Percentiles rank a stretch among this genome's conserved stretches.
Conservation (phyloP, 2,113 vertebrate species). For the Loxodonta africana region DNA sequence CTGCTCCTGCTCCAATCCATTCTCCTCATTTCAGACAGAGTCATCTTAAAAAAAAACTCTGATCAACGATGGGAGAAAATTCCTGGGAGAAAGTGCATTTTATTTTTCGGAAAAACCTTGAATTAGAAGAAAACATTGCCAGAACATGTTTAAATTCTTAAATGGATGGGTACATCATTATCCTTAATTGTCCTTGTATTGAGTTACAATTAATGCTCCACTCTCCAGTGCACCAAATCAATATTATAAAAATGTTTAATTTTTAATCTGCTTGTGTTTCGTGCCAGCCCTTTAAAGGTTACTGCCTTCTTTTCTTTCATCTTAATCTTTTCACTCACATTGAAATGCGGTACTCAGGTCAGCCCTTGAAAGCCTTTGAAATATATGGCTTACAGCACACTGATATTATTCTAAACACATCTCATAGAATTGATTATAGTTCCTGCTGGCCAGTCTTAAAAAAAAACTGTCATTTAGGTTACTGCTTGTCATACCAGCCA, state of each 20-base stretch:
- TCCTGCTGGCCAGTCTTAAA: background rate
- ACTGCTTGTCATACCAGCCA: background rate
- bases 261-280: conserved; percentile 46
- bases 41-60: background rate
- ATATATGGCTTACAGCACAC: background rate
- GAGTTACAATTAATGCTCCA: conserved; percentile 49
- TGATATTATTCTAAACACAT: conserved; percentile 32
- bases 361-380: background rate
- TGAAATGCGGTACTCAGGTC: conserved; percentile 42
- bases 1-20: background rate
- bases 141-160: conserved; percentile 50
- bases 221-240: background rate
- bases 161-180: conserved; percentile 5
- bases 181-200: conserved; percentile 45
- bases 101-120: conserved; percentile 41
- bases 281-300: conserved; percentile 35
- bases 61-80: background rate
- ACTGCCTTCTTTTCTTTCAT: conserved; percentile 50
- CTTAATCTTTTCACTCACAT: conserved; percentile 52
- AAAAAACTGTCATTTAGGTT: conserved; percentile 56
- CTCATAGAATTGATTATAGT: conserved; percentile 40
- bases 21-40: background rate
- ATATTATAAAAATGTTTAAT: conserved; percentile 52
- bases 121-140: conserved; percentile 27
- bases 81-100: conserved; percentile 1